Evolutionary conservation across 2,888 invertebrate genomes (phyloP), one percentile per base, ranked within the genome.

Genomic region (Lottia gigantea): DNA sequence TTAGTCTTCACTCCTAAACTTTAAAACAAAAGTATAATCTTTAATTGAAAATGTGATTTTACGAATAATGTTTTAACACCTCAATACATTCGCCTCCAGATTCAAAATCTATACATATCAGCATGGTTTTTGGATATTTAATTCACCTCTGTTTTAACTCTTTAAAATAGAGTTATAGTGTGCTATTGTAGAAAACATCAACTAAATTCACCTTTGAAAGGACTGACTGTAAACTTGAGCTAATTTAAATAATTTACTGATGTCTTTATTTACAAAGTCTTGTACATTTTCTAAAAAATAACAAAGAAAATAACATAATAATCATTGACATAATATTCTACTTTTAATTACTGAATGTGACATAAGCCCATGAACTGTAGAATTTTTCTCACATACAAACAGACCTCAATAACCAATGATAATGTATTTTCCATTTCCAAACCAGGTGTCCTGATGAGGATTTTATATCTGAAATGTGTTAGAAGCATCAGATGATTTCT

Each of bases 191-290:
- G 19, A 46, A 4, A 47, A n/a, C 2, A 23, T 55, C 6, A 19
- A 46, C 23, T 12, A 49, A 14, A 68, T 65, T 62, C 63, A 80
- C 81, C 80, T 80, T 66, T 77, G 68, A 66, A 81, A 77, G 19
- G 75, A 75, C 65, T 72, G 74, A 47, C 72, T 77, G 74, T 83
- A 85, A 8, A 75, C 74, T 15, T 66, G 23, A 11, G 79, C 77
- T 49, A 85, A 65, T 40, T 78, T 73, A 75, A 83, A 83, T 19
- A 83, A 63, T 67, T 78, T 79, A 8, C 78, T 77, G 45, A 85
- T 82, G 67, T 81, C 80, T 12, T 76, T 69, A 45, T 79, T 76
- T 11, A 83, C 77, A 78, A 84, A 83, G 11, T 75, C 74, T 8
- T 79, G 72, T 26, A 73, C 64, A 40, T 81, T 78, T 26, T 76